Base-by-base conservation (phyloP, 2,888 invertebrate genomes). In the Coremacera marginata region DNA sequence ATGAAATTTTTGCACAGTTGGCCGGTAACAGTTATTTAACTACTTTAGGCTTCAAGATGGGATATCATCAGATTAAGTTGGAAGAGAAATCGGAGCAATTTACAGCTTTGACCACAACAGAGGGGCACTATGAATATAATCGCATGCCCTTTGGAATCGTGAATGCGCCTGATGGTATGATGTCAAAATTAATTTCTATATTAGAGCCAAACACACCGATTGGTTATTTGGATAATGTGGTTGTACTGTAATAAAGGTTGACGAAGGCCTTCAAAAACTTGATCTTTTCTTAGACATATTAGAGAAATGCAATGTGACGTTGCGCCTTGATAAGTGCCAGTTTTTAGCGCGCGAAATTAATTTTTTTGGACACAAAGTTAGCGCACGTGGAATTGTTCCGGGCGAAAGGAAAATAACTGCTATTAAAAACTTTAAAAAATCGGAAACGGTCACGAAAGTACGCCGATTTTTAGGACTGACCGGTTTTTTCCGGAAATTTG, bases 401-500 rank as follows among this genome's bases (percentile, higher is more conserved):
- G 65, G 76, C n/a, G 52, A 52, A 4, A 7, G 9, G 9, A 77
- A 77, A 62, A 60, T 67, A 34, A 63, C 34, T 4, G 67, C 60
- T 3, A 77, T 77, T 44, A 55, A 57, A 16, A 3, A 57, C 4
- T 76, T 72, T 68, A 51, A 71, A 27, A 55, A n/a, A 11, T 67
- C 72, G 52, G 60, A 22, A 1, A 57, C 63, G 5, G 16, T 25
- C 11, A 71, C 70, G 1, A 71, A 65, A 51, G 65, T 72, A n/a
- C n/a, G 71, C 7, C 67, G 67, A 60, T 77, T 76, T 27, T 44
- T 70, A 37, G 75, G 70, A 5, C 22, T 68, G 14, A 70, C 62
- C 5, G 70, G 62, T 8, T 76, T 70, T 34, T 51, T 62, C 7
- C 49, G 75, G 7, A 76, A 70, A 62, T 75, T 75, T n/a, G 65